These are phyloP conservation scores for Heliconius hortense DNA, from an alignment of 2,888 invertebrate genomes.

Conservation along the genomic window DNA sequence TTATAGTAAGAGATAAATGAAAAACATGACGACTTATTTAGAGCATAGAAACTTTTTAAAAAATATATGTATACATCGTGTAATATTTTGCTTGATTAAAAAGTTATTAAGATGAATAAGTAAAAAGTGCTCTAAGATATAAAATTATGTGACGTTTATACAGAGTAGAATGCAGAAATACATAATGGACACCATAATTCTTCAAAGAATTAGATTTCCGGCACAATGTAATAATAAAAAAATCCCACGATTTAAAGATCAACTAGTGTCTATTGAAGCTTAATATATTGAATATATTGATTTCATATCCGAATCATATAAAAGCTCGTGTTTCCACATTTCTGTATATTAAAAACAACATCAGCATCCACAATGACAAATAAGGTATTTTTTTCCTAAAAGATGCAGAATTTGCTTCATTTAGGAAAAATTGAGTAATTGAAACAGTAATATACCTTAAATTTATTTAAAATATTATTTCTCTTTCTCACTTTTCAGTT, in stretches of 20 bases:
- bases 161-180: neutral
- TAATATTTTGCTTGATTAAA: no score
- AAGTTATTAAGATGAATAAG: no score
- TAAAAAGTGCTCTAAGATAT: no score
- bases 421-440: no score
- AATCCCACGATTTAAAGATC: conserved; percentile 37
- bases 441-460: neutral
- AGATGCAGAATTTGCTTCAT: no score
- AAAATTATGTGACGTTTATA: no score
- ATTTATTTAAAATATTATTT: neutral
- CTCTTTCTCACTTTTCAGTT: conserved; percentile 53
- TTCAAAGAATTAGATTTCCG: conserved; percentile 52
- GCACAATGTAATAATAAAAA: conserved; percentile 46
- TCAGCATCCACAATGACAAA: neutral
- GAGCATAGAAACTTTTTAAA: no score
- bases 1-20: no score
- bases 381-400: neutral
- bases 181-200: conserved; percentile 28
- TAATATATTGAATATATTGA: neutral
- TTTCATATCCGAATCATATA: conserved; percentile 4
- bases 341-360: conserved; percentile 2
- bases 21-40: no score
- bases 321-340: conserved; percentile 5
- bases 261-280: conserved; percentile 33
- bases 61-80: no score